These are phyloP conservation scores for Vipera latastei DNA, from an alignment of 2,797 vertebrate genomes.

Conservation along the genomic window DNA sequence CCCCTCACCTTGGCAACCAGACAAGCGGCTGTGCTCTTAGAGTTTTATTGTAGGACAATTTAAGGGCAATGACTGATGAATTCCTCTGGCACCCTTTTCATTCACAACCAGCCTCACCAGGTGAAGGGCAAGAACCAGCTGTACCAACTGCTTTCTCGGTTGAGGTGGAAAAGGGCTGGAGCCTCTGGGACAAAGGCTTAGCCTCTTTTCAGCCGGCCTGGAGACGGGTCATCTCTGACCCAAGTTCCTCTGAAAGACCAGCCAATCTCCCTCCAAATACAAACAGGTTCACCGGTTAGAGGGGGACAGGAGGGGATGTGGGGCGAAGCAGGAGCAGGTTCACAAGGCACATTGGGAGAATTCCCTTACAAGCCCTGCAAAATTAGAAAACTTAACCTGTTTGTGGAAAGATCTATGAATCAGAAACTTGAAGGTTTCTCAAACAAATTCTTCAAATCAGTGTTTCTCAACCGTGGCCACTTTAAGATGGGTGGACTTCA, in stretches of 20 bases:
- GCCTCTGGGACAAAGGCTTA: neutral
- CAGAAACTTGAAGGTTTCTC: neutral
- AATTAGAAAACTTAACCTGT: neutral
- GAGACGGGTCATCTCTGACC: neutral
- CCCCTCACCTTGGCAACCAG: neutral
- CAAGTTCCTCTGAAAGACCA: neutral
- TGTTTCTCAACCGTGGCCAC: neutral
- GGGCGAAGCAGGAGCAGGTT: neutral
- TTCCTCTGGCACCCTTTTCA: neutral
- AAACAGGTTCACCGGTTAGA: neutral
- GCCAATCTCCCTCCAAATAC: neutral
- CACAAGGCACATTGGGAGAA: neutral
- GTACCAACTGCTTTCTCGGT: neutral
- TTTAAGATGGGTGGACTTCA: neutral
- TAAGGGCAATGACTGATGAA: neutral
- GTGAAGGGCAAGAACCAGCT: fast-evolving
- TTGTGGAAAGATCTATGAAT: neutral
- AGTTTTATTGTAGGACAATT: neutral
- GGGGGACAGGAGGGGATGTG: neutral
- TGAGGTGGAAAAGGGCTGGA: neutral
- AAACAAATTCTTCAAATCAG: neutral
- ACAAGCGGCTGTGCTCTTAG: neutral
- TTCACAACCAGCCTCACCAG: neutral
- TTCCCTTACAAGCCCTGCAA: neutral
- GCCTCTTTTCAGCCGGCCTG: neutral